Conservation (phyloP, 2,888 invertebrate genomes). For the Watsonalla binaria region DNA sequence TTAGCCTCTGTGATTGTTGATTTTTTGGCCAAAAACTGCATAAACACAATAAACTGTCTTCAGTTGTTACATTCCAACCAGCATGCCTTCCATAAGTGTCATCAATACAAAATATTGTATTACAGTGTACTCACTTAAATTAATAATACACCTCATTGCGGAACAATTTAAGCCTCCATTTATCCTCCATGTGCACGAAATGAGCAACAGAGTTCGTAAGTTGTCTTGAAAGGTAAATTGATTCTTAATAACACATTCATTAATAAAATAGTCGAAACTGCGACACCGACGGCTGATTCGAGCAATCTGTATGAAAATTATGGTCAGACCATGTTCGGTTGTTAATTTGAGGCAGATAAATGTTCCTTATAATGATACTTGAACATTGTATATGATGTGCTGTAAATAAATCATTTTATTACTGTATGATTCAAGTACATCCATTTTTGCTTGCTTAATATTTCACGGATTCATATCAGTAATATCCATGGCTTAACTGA, state of each 20-base stretch:
- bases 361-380: conserved; percentile 27
- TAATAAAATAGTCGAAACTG: conserved; percentile 57
- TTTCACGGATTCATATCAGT: no score
- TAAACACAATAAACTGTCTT: no score
- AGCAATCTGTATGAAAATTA: conserved; percentile 59
- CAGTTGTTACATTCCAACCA: no score
- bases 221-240: conserved; percentile 57
- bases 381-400: conserved; percentile 6
- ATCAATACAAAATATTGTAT: background rate
- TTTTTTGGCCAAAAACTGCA: no score
- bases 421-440: no score
- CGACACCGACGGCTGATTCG: conserved; percentile 25
- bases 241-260: conserved; percentile 64
- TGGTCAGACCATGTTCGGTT: conserved; percentile 28
- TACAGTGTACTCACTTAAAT: background rate
- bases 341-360: conserved; percentile 17
- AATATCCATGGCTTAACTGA: no score
- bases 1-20: no score
- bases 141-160: conserved; percentile 19
- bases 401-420: no score
- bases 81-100: no score
- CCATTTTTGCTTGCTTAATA: no score
- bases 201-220: conserved; percentile 27
- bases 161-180: conserved; percentile 34
- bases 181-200: conserved; percentile 32